Evolutionary conservation across 92 coral and sea anemone species (phyloP), one percentile per base, ranked within the genome.

Genomic region (Phenganax marumi): DNA sequence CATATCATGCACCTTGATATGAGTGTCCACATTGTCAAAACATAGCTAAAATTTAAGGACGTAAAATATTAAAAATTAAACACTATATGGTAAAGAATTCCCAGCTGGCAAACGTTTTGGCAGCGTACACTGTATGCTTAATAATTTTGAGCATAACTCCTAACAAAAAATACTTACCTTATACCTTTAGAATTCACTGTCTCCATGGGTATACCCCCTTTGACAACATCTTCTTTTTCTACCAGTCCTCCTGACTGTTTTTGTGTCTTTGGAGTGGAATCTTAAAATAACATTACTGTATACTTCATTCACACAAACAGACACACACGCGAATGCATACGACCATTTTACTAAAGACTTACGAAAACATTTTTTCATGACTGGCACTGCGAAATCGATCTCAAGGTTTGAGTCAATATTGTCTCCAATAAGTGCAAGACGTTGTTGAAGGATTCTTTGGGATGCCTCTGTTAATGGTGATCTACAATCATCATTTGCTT

Each of bases 381-480:
- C 81, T 12, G 81, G 81, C 5, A 77, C 26, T 17, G 70, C 53
- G 39, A 77, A 77, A 77, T 77, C 70, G 9, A 60, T 77, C 21
- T 77, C 81, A 13, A 77, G 69, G 12, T 77, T 70, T 25, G 81
- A 57, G 50, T 77, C 23, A 3, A n/a, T 23, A 1, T 7, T 77
- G 6, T 77, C 53, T 55, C 56, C 54, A 60, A 77, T 77, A 0
- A 57, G 70, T 16, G 70, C 50, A 56, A 77, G 51, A 14, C 70
- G 81, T 23, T 77, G 79, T 1, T 14, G 47, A 51, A 51, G 33
- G 13, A 74, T 50, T 74, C 17, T 6, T 14, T 52, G 21, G 52
- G 65, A 74, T 50, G 79, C 64, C 19, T 73, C 61, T 33, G 43
- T 33, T 33, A 33, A 33, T 33, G 43, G 43, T 33, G 43, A 33